A percentile compares a stretch with the other conserved stretches of the same genome.
Evolutionary conservation across 2,797 vertebrate species (phyloP).

Genomic region (Chiloscyllium punctatum): DNA sequence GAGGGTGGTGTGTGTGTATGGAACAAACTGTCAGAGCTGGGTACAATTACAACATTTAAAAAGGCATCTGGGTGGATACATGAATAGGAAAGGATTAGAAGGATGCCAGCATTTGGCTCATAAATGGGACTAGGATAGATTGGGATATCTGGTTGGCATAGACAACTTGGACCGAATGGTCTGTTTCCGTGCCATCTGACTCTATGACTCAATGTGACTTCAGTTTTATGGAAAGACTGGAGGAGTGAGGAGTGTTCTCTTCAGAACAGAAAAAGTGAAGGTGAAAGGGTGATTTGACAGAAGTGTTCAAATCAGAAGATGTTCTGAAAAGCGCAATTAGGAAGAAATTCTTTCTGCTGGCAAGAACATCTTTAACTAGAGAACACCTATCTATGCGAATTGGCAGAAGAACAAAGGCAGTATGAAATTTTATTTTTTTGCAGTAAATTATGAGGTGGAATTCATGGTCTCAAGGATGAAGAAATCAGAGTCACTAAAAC

Average conservation of each 20-base stretch:
- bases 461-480: not conserved
- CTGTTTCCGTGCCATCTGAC: too few relatives aligned
- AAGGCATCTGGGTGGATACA: too few relatives aligned
- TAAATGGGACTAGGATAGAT: too few relatives aligned
- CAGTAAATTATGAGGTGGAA: not conserved
- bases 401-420: not conserved
- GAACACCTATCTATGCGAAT: not conserved
- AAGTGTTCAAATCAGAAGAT: not conserved
- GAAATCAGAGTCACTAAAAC: not conserved
- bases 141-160: too few relatives aligned
- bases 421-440: not conserved
- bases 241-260: not conserved
- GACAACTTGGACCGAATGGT: too few relatives aligned
- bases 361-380: not conserved
- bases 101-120: too few relatives aligned
- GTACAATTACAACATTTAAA: too few relatives aligned
- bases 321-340: not conserved
- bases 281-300: not conserved
- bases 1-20: too few relatives aligned
- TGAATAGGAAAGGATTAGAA: too few relatives aligned
- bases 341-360: not conserved
- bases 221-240: not conserved
- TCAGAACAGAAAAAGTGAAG: not conserved
- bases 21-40: too few relatives aligned
- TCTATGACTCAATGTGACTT: not conserved